Evolutionary conservation across 2,113 vertebrate species (phyloP), one percentile per base, ranked within the genome.

Genomic region (Oncorhynchus nerka): DNA sequence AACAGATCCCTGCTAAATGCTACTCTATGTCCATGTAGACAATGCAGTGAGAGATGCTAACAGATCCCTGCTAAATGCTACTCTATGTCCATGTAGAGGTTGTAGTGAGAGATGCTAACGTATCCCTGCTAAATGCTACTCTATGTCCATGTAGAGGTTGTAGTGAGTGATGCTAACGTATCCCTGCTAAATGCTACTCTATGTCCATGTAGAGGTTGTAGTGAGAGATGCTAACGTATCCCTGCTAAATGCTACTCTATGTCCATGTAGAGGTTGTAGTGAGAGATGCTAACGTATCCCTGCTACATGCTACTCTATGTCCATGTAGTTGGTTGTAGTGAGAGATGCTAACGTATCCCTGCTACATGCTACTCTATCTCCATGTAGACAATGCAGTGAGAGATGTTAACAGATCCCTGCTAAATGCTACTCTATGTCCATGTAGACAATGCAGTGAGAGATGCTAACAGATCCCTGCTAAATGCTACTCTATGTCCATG

Each of bases 321-420:
- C 68, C 76, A 80, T 69, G 30, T 79, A 72, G 76, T n/a, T n/a
- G n/a, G n/a, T n/a, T 73, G 57, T 1, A 30, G 30, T 30, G 30
- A 30, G 30, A 30, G 30, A 30, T 30, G 30, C 30, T 30, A 30
- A 30, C 4, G 0, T 0, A 30, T 30, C 30, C 30, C 30, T 5
- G 30, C 30, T 30, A 30, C 0, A 30, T 30, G 30, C 30, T 30
- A 30, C 30, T 30, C 30, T 30, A 30, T 30, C 0, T 4, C 30
- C 4, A 30, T 30, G 30, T 30, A 30, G 30, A 30, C 4, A 4
- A 5, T 32, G 30, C 5, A 32, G 30, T 5, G 30, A 79, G 80
- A 82, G 80, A 75, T 81, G 80, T 77, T 73, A 68, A 75, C 83
- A 67, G 84, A 90, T 87, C 85, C 85, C 86, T 83, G 82, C 83